Evolutionary conservation across 2,797 vertebrate genomes (phyloP).

Genomic region (Arctocebus calabarensis): DNA sequence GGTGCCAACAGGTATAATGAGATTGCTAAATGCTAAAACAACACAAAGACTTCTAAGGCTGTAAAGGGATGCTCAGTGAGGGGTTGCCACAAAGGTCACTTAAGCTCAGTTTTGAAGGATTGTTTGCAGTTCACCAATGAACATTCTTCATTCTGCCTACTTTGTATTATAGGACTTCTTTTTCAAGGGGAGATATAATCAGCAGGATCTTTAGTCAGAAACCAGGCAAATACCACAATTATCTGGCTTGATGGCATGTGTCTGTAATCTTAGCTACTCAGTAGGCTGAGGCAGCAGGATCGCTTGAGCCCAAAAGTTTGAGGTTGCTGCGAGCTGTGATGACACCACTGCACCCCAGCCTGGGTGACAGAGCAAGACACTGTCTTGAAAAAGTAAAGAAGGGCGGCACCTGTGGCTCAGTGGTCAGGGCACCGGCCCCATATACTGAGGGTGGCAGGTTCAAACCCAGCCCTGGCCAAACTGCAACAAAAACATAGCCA

Average conservation of each 20-base stretch:
- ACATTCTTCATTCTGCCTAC: background rate
- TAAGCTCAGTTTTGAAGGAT: background rate
- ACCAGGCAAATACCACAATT: background rate
- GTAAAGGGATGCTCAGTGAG: background rate
- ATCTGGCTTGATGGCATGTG: fast-evolving
- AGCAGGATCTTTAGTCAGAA: background rate
- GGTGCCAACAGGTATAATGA: background rate
- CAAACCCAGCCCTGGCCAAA: too few relatives aligned
- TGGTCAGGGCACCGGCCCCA: too few relatives aligned
- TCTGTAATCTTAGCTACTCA: too few relatives aligned
- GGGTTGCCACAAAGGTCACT: background rate
- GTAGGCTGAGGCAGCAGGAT: too few relatives aligned
- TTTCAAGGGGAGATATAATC: background rate
- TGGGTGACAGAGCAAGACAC: too few relatives aligned
- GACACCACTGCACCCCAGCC: too few relatives aligned
- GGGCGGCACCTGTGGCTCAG: too few relatives aligned
- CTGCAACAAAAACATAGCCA: too few relatives aligned
- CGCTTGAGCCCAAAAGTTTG: too few relatives aligned
- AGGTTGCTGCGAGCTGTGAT: too few relatives aligned
- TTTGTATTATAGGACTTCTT: background rate
- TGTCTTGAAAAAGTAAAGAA: background rate
- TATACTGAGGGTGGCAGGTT: too few relatives aligned
- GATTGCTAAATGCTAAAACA: background rate
- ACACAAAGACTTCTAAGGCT: background rate
- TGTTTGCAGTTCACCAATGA: background rate